A percentile compares a stretch with the other conserved stretches of the same genome.
Evolutionary conservation across 2,797 vertebrate species (phyloP).

Genomic region (Crocidura indochinensis): DNA sequence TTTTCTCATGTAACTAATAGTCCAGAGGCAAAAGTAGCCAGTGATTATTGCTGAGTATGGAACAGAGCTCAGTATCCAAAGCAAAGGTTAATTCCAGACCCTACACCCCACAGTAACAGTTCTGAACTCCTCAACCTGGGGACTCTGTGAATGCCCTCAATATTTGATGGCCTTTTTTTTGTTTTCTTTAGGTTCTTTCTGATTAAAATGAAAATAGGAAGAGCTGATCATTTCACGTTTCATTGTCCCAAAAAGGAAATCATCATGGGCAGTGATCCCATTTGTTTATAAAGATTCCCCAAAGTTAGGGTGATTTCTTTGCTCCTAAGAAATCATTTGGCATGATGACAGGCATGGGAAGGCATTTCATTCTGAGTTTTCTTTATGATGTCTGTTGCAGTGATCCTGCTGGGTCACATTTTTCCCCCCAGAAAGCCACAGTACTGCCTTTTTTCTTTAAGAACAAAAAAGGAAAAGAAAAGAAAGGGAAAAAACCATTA

Average conservation of each 20-base stretch:
- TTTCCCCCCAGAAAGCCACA: neutral
- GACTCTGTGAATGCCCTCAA: neutral
- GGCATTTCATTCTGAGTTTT: slow-evolving; percentile 38
- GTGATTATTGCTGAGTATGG: neutral
- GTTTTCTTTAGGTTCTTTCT: slow-evolving; percentile 35
- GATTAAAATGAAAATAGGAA: slow-evolving; percentile 59
- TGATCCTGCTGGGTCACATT: slow-evolving; percentile 62
- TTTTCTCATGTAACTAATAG: neutral
- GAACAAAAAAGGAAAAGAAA: neutral
- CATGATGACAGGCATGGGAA: slow-evolving; percentile 36
- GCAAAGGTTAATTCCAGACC: neutral
- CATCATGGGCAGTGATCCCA: slow-evolving; percentile 9
- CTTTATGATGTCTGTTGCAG: slow-evolving; percentile 68
- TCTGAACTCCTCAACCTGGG: neutral
- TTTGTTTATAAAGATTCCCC: slow-evolving; percentile 59
- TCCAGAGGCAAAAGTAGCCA: neutral
- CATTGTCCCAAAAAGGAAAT: slow-evolving; percentile 49
- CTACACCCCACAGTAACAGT: neutral
- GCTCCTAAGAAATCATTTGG: slow-evolving; percentile 53
- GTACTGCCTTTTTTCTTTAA: slow-evolving; percentile 63
- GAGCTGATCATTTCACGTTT: slow-evolving; percentile 33
- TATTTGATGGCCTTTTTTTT: slow-evolving; percentile 43
- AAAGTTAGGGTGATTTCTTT: slow-evolving; percentile 47
- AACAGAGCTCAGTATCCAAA: slow-evolving; percentile 17
- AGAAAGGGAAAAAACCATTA: slow-evolving; percentile 65